Percentiles rank a stretch among this genome's conserved stretches.
phyloP scores from a whole-genome alignment of 2,888 invertebrate species.

The Lysandra coridon region DNA sequence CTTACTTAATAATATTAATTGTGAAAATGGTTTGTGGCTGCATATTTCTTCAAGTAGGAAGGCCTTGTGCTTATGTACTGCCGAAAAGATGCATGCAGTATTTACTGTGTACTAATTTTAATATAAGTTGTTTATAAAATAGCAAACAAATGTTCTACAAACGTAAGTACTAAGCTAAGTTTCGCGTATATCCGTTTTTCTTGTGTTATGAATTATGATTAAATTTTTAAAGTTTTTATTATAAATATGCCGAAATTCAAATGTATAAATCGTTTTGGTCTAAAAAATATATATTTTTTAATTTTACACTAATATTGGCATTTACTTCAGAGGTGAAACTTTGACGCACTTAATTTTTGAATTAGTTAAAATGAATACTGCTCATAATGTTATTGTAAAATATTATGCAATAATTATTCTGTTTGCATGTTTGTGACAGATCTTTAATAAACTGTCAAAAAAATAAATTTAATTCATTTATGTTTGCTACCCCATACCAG shows the following conservation, averaged over 20 bases:
- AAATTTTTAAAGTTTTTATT: neutral
- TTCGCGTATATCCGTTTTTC: neutral
- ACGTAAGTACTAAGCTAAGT: constrained; percentile 1
- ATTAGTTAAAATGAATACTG: neutral
- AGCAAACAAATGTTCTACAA: neutral
- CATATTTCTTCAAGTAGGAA: neutral
- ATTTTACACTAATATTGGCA: neutral
- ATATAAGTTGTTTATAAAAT: neutral
- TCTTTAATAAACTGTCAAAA: neutral
- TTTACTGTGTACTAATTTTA: neutral
- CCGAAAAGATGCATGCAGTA: neutral
- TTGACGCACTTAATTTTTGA: neutral
- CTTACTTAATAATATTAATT: neutral
- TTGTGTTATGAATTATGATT: neutral
- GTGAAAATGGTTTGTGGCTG: neutral
- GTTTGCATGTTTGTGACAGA: neutral
- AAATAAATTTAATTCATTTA: neutral
- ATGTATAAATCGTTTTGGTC: neutral
- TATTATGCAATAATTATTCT: neutral
- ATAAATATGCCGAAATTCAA: neutral
- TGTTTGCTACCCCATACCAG: neutral
- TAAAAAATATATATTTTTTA: neutral
- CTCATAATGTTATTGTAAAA: neutral
- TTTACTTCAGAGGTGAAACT: neutral
- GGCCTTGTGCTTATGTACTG: neutral